Evolutionary conservation across 2,113 vertebrate species (phyloP).

Genomic region (Phalacrocorax aristotelis): DNA sequence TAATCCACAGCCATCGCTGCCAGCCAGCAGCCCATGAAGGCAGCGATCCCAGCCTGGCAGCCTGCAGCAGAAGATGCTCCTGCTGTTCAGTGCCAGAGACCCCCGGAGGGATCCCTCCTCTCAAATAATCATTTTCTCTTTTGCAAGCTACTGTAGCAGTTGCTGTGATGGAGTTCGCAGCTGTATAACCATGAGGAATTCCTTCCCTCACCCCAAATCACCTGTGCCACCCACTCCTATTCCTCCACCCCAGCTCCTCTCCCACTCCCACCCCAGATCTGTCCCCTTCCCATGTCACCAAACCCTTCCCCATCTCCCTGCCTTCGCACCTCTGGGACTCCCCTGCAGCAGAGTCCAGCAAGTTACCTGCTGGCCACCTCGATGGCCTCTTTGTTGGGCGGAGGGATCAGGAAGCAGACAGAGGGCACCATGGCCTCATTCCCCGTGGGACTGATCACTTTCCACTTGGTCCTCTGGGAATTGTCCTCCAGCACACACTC

Average conservation of each 20-base stretch:
- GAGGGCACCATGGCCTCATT: constrained; percentile 99
- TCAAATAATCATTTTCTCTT: neutral
- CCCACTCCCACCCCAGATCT: neutral
- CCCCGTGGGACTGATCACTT: constrained; percentile 94
- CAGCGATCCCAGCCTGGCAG: neutral
- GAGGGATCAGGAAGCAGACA: constrained; percentile 91
- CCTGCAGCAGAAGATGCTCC: fast-evolving
- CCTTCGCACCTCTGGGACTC: neutral
- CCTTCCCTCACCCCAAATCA: neutral
- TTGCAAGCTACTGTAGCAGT: neutral
- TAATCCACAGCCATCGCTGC: neutral
- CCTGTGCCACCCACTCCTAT: neutral
- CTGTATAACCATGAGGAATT: neutral
- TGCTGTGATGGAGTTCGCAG: neutral
- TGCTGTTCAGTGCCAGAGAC: neutral
- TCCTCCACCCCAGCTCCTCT: neutral
- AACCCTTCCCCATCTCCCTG: neutral
- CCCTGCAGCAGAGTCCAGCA: neutral
- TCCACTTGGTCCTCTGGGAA: constrained; percentile 96
- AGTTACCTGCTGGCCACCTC: constrained; percentile 89
- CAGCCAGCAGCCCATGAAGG: neutral
- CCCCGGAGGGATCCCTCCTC: neutral
- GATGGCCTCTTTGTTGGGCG: constrained; percentile 91
- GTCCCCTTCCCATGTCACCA: neutral
- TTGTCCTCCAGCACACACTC: constrained; percentile 98